Evolutionary conservation across 2,888 invertebrate genomes (phyloP).

Genomic region (Cerastoderma edule): DNA sequence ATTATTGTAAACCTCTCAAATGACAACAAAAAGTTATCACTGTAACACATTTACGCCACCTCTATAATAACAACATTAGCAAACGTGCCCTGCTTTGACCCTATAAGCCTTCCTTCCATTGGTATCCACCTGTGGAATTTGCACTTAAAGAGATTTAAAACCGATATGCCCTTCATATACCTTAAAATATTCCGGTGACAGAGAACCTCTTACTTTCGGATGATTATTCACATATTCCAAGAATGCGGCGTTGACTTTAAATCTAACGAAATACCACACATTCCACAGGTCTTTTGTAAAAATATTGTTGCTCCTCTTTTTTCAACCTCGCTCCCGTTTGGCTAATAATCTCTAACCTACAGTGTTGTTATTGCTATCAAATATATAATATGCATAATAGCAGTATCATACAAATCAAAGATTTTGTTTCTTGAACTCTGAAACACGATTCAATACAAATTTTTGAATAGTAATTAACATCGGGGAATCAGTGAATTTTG

Average conservation of each 20-base stretch:
- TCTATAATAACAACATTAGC: too few relatives aligned
- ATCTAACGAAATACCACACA: slow-evolving; percentile 73
- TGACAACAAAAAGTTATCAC: too few relatives aligned
- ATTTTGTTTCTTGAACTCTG: too few relatives aligned
- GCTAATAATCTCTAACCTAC: slow-evolving; percentile 31
- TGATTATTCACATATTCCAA: neutral
- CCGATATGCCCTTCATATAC: neutral
- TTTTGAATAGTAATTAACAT: too few relatives aligned
- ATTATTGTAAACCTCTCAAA: too few relatives aligned
- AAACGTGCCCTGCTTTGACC: slow-evolving; percentile 18
- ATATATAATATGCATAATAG: too few relatives aligned
- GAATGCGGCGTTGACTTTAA: slow-evolving; percentile 10
- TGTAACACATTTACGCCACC: too few relatives aligned
- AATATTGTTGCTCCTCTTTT: slow-evolving; percentile 42
- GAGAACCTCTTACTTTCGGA: neutral
- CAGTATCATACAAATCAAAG: too few relatives aligned
- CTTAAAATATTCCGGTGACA: neutral
- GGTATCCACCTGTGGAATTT: slow-evolving; percentile 53
- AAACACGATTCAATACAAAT: too few relatives aligned
- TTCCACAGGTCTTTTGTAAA: slow-evolving; percentile 77
- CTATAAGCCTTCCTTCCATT: neutral
- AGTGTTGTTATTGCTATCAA: too few relatives aligned
- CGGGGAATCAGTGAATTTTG: too few relatives aligned
- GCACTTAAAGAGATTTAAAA: neutral
- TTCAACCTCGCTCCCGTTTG: slow-evolving; percentile 51